phyloP scores from a whole-genome alignment of 2,797 vertebrate species.

The Simalia tracyae region DNA sequence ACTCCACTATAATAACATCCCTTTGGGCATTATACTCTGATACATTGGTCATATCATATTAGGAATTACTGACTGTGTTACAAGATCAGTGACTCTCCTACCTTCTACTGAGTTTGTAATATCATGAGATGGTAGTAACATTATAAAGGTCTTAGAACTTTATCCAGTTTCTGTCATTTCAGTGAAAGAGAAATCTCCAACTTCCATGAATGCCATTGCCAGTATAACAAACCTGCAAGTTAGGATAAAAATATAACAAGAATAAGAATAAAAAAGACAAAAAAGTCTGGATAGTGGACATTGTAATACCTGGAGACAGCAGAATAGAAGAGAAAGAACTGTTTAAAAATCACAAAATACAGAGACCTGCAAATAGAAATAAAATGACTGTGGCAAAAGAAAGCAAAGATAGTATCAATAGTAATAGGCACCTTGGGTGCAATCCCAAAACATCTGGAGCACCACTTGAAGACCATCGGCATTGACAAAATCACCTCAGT shows the following conservation, averaged over 20 bases:
- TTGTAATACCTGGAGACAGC: background rate
- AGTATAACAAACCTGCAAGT: background rate
- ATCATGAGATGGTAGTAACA: slow-evolving; percentile 65
- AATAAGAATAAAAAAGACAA: background rate
- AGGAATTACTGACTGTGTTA: slow-evolving; percentile 53
- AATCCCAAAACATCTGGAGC: background rate
- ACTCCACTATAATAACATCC: background rate
- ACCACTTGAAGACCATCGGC: background rate
- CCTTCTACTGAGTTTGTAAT: slow-evolving; percentile 64
- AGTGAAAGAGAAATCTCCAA: slow-evolving; percentile 55
- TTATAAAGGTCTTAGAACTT: slow-evolving; percentile 66
- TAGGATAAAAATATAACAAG: too few species aligned
- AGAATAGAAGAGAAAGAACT: background rate
- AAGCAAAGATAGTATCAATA: background rate
- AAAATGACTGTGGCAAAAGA: background rate
- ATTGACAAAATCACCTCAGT: background rate
- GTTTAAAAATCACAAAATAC: background rate
- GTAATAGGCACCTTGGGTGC: background rate
- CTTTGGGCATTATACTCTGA: slow-evolving; percentile 40
- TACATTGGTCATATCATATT: slow-evolving; percentile 58
- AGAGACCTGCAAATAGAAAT: too few species aligned
- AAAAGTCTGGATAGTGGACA: too few species aligned
- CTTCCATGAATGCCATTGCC: slow-evolving; percentile 1
- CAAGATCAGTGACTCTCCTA: slow-evolving; percentile 62
- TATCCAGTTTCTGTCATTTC: slow-evolving; percentile 66